Evolutionary conservation across 2,113 vertebrate species (phyloP), one percentile per base, ranked within the genome.

Genomic region (Platichthys stellatus): DNA sequence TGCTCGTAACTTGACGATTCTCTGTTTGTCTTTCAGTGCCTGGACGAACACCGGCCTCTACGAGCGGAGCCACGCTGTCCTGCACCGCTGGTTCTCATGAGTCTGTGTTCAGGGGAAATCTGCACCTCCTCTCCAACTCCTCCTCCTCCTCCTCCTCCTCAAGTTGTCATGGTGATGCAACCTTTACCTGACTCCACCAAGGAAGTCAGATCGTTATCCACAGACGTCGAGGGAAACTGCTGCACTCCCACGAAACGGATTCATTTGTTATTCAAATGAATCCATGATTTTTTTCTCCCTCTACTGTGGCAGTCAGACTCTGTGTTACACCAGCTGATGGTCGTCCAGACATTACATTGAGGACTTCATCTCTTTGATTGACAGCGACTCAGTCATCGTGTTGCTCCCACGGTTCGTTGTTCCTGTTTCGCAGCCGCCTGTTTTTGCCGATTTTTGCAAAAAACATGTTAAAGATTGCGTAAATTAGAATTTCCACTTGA

Each of bases 221-320:
- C 76, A 80, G 78, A 80, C 58, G 40, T 87, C 62, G 56, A 67
- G 78, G 63, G 76, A 86, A 90, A 90, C 89, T 81, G 84, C 82
- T 80, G 73, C 76, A 75, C 76, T 84, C 75, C 66, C 80, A 80
- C 85, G 86, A 89, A 90, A 90, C 90, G 79, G 82, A 85, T 91
- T 90, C 63, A 92, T 92, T 92, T 93, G 88, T 80, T 86, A 92
- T 90, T 92, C 89, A 92, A 91, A 92, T 93, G n/a, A 72, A 87
- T 54, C 20, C 2, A 17, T 10, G 15, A 17, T 11, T n/a, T 20
- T n/a, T 51, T 51, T 20, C 51, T 11, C 3, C 20, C 51, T n/a
- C 51, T 21, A 3, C 51, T n/a, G 51, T 11, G 18, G 51, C 74
- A 18, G 54, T 35, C 58, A 31, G 66, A 74, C 64, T 71, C 82